These are phyloP conservation scores for Pandemis corylana DNA, from an alignment of 2,888 invertebrate species.

Conservation along the genomic window DNA sequence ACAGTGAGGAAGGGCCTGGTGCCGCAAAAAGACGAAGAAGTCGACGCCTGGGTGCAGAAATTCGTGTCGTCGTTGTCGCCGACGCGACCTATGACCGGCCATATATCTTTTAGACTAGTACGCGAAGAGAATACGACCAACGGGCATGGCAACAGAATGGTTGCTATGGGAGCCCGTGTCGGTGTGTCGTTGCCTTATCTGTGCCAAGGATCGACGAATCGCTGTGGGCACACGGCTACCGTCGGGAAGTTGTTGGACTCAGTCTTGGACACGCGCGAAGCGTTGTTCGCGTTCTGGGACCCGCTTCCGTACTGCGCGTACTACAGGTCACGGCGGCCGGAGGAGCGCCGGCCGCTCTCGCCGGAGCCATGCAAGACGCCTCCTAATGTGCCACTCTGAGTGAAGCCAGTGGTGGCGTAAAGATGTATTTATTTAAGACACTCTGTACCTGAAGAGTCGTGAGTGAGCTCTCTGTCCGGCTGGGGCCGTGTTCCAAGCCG, in stretches of 20 bases:
- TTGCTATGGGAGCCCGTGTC: slow-evolving; percentile 87
- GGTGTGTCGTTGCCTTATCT: slow-evolving; percentile 93
- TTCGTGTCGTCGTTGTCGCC: slow-evolving; percentile 88
- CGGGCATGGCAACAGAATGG: slow-evolving; percentile 70
- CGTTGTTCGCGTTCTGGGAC: slow-evolving; percentile 93
- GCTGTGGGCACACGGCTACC: slow-evolving; percentile 86
- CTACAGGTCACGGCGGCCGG: slow-evolving; percentile 91
- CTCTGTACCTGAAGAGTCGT: slow-evolving; percentile 82
- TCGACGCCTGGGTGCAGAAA: slow-evolving; percentile 89
- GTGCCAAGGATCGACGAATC: slow-evolving; percentile 87
- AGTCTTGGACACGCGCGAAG: slow-evolving; percentile 91
- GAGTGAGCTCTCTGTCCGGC: slow-evolving; percentile 67
- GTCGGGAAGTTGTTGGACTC: slow-evolving; percentile 87
- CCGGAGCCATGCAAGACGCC: slow-evolving; percentile 85
- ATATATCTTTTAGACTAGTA: slow-evolving; percentile 91
- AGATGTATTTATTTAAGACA: slow-evolving; percentile 75
- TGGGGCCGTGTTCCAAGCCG: slow-evolving; percentile 51
- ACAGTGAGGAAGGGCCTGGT: slow-evolving; percentile 87
- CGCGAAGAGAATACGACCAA: slow-evolving; percentile 83
- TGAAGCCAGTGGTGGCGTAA: slow-evolving; percentile 46
- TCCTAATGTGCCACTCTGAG: slow-evolving; percentile 79
- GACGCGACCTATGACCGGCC: slow-evolving; percentile 89
- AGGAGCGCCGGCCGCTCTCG: slow-evolving; percentile 74
- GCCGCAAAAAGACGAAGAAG: slow-evolving; percentile 87
- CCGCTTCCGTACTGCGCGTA: slow-evolving; percentile 94